Evolutionary conservation across 2,113 vertebrate genomes (phyloP).

Genomic region (Cololabis saira): DNA sequence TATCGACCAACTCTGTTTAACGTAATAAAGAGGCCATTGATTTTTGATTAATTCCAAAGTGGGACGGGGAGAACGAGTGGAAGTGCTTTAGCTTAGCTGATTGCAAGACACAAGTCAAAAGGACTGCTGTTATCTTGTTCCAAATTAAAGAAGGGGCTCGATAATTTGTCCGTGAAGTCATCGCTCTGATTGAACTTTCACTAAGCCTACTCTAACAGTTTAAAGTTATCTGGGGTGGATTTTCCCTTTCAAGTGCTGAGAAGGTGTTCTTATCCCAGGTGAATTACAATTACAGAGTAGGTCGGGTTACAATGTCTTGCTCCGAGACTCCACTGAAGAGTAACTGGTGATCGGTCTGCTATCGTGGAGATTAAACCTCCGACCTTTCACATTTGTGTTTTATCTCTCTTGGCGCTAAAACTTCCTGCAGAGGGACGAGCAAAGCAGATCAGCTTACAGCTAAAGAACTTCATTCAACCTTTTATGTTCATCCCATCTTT

Average conservation of each 20-base stretch:
- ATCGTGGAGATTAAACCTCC: conserved; percentile 23
- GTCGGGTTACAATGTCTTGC: not conserved
- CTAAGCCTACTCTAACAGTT: conserved; percentile 39
- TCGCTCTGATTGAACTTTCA: conserved; percentile 42
- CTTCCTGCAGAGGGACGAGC: conserved; percentile 23
- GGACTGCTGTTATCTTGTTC: conserved; percentile 16
- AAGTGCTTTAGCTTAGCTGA: conserved; percentile 23
- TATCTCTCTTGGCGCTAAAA: conserved; percentile 16
- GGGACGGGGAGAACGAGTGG: conserved; percentile 27
- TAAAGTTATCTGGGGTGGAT: conserved; percentile 27
- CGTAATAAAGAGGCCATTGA: conserved; percentile 22
- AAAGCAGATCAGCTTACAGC: conserved; percentile 13
- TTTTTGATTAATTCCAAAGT: conserved; percentile 37
- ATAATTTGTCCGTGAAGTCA: conserved; percentile 42
- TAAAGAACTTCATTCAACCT: conserved; percentile 19
- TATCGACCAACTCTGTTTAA: conserved; percentile 10
- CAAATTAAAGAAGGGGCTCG: conserved; percentile 20
- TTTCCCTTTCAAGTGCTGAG: conserved; percentile 36
- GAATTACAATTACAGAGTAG: conserved; percentile 34
- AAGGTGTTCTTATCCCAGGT: conserved; percentile 17
- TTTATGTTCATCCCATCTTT: not conserved
- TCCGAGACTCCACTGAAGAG: conserved; percentile 3
- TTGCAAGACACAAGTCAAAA: conserved; percentile 38
- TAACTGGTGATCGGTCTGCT: conserved; percentile 4
- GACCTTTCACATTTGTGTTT: conserved; percentile 8